Base-by-base conservation (phyloP, 2,888 invertebrate genomes). In the Drosophila anceps region DNA sequence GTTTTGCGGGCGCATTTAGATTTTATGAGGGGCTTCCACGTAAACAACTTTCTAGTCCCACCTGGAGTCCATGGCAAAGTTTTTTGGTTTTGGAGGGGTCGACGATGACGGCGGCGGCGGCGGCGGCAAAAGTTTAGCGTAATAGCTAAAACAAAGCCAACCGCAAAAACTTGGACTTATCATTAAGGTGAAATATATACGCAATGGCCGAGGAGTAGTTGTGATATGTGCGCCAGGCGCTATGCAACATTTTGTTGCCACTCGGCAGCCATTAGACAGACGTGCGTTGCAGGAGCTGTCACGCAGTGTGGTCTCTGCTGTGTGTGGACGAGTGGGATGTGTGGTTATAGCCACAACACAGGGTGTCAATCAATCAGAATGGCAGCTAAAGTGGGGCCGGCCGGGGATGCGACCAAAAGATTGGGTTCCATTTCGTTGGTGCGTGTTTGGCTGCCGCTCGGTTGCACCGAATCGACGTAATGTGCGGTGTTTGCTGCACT, bases 321-420 rank as follows among this genome's bases (percentile, higher is more conserved):
- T 6, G 55, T 31, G 33, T 8, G 44, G 12, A n/a, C n/a, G 51
- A 5, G 39, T 24, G 68, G 43, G 48, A 35, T 65, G 59, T 67
- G 81, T 58, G 82, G 78, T 67, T 48, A 41, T 35, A 20, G 48
- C 73, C 65, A 66, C 75, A 62, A 54, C 43, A 63, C 59, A 55
- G 65, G 59, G 62, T 79, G 83, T 85, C 84, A 79, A 83, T 83
- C 86, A 83, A 83, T 79, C 86, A 83, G 24, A 64, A 64, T 29
- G 55, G 50, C 50, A 50, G 44, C 27, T 7, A n/a, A 41, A 31
- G 48, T 35, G 48, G 35, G 15, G 43, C 33, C 24, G 15, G 43
- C 33, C 24, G 24, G 53, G 50, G 18, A 33, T 44, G 12, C 18
- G 55, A 24, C 41, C 55, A 46, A 53, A 33, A 54, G 15, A 55